Evolutionary conservation across 2,113 vertebrate genomes (phyloP).

Genomic region (Hymenochirus boettgeri): DNA sequence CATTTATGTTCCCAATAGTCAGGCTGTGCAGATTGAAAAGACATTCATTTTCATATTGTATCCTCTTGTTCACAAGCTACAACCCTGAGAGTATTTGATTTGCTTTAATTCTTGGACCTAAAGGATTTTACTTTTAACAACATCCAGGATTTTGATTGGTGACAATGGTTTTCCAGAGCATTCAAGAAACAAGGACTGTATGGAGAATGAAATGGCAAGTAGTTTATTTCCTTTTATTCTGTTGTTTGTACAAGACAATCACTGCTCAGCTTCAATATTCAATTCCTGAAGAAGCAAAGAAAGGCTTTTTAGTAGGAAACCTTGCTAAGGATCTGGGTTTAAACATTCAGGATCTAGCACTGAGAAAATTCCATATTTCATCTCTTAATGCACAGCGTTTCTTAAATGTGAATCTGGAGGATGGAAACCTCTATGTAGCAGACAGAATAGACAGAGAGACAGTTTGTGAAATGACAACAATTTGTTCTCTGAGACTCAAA

Average conservation of each 20-base stretch:
- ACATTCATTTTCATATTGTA: constrained; percentile 14
- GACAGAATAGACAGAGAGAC: constrained; percentile 60
- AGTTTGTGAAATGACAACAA: constrained; percentile 56
- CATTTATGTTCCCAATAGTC: constrained; percentile 9
- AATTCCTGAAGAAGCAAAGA: constrained; percentile 57
- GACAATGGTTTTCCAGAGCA: constrained; percentile 20
- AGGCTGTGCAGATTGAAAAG: constrained; percentile 19
- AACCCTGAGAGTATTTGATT: background rate
- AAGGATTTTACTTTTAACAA: constrained; percentile 6
- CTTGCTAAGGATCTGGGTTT: constrained; percentile 58
- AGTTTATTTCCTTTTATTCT: constrained; percentile 45
- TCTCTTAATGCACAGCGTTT: constrained; percentile 51
- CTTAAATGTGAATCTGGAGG: constrained; percentile 51
- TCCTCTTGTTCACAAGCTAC: constrained; percentile 18
- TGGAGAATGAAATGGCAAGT: constrained; percentile 45
- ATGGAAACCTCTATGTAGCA: constrained; percentile 55
- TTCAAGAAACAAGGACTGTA: constrained; percentile 15
- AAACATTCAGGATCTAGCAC: constrained; percentile 47
- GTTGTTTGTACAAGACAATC: constrained; percentile 24
- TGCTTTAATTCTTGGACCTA: background rate
- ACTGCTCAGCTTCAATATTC: constrained; percentile 57
- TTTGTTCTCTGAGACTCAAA: constrained; percentile 63
- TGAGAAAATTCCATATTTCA: constrained; percentile 53
- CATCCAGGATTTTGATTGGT: background rate
- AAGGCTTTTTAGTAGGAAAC: constrained; percentile 61